phyloP scores from a whole-genome alignment of 2,797 vertebrate species.

The Gambelia wislizenii region DNA sequence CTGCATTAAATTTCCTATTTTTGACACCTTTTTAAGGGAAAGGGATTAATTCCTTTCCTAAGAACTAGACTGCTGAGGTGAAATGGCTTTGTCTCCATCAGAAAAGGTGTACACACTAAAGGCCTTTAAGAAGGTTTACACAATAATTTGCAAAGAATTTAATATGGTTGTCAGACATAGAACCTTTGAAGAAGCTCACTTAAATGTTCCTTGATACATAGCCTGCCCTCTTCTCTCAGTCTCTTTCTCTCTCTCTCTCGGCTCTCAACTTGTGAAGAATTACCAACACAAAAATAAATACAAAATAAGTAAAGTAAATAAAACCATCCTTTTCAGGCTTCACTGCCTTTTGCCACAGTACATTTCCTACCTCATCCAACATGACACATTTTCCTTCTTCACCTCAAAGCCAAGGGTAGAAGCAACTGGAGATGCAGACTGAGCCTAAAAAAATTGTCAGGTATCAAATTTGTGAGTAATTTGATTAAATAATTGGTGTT shows the following conservation, averaged over 20 bases:
- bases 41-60: conserved; percentile 40
- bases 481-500: not conserved
- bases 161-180: not conserved
- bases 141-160: conserved; percentile 16
- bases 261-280: not conserved
- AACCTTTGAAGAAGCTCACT: not conserved
- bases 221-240: not conserved
- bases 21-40: conserved; percentile 33
- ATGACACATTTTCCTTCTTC: not conserved
- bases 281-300: not conserved
- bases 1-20: conserved; percentile 48
- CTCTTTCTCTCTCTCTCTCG: not conserved
- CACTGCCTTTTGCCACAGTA: not conserved
- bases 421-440: not conserved
- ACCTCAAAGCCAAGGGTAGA: not conserved
- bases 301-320: not conserved
- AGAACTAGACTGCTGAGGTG: conserved; percentile 30
- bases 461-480: no score
- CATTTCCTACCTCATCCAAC: not conserved
- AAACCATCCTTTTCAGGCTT: not conserved
- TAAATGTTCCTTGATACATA: not conserved
- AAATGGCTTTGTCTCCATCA: conserved; percentile 13
- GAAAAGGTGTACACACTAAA: not conserved
- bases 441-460: no score
- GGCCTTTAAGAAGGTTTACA: conserved; percentile 25